Percentiles rank a stretch among this genome's conserved stretches.
phyloP scores from a whole-genome alignment of 2,113 vertebrate species.

The Glareola pratincola region DNA sequence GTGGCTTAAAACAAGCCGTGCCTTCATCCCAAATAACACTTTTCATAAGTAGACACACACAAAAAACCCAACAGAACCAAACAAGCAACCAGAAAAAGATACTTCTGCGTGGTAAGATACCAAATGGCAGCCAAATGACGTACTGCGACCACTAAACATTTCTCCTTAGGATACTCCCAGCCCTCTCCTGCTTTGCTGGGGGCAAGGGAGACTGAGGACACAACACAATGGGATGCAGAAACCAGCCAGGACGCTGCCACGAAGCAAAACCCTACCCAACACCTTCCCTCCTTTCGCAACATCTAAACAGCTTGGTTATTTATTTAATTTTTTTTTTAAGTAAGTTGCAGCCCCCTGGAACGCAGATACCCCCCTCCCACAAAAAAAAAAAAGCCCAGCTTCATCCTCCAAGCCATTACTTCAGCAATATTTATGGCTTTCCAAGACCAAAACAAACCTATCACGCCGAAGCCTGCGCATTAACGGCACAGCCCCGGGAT shows the following conservation, averaged over 20 bases:
- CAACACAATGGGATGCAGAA: background rate
- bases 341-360: background rate
- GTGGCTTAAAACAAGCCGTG: background rate
- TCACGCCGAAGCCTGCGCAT: background rate
- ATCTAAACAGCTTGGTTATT: accelerated
- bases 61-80: background rate
- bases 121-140: background rate
- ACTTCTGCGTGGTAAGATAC: background rate
- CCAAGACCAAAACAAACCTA: constrained; percentile 56
- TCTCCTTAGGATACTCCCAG: background rate
- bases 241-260: background rate
- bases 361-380: background rate
- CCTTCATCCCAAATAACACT: background rate
- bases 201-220: background rate
- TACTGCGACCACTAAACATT: background rate
- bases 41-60: background rate
- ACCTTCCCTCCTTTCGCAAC: background rate
- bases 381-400: background rate
- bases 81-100: background rate
- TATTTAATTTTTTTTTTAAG: background rate
- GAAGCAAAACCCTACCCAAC: background rate
- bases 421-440: constrained; percentile 40
- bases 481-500: constrained; percentile 45
- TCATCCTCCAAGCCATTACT: background rate
- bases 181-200: background rate